Base-by-base conservation (phyloP, 1,140 invertebrate genomes). In the Daktulosphaira vitifoliae region DNA sequence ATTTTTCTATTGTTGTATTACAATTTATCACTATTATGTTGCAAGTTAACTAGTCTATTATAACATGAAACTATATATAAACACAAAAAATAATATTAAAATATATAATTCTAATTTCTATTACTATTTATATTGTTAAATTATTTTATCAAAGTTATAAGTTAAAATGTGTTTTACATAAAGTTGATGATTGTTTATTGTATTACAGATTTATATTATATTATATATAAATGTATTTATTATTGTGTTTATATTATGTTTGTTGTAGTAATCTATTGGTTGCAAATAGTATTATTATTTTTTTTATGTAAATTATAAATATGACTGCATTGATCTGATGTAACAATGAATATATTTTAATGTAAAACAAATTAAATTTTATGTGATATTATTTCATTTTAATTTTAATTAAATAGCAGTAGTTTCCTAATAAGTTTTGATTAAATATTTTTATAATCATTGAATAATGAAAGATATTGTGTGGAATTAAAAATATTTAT, bases 71-170 rank as follows among this genome's bases (percentile, higher is more conserved):
- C 11, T 33, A 33, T 33, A 33, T 6, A 33, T 6, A 6, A 33
- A 33, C 11, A 33, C 11, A 33, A 6, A 33, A 11, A 11, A 33
- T 33, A 6, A 33, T 33, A 33, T 33, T 11, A 33, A 33, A 6
- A 33, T 33, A 11, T 33, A 11, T 33, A 33, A 56, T 23, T 54
- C 15, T 38, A 22, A 26, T 42, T n/a, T 23, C 39, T 56, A 42
- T 42, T 6, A 25, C 25, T 65, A 75, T 76, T 67, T 74, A 72
- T 42, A 42, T 56, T 44, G 38, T 56, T 56, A 56, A 11, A 42
- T 38, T 56, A 56, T 42, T 54, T 39, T 39, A 22, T 42, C 37
- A 20, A 23, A 4, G 38, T 22, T 16, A 42, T 54, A 22, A 7
- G 22, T 15, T 22, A 1, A 2, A 8, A 2, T 1, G 15, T n/a